Conservation (phyloP, 1,140 invertebrate genomes). For the Brachionus rotundiformis region DNA sequence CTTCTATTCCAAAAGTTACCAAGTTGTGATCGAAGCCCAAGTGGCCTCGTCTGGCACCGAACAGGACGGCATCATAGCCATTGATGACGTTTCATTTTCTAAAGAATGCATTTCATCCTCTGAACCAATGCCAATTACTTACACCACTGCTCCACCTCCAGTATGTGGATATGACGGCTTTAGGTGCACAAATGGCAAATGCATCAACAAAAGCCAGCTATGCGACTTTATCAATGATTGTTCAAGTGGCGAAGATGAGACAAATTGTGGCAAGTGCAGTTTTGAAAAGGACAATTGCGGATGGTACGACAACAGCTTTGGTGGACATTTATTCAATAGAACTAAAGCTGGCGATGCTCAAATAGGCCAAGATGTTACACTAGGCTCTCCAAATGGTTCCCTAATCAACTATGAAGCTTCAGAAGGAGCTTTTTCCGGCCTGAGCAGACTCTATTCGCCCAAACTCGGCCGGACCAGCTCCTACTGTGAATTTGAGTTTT, state of each 20-base stretch:
- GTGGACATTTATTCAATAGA: conserved; percentile 56
- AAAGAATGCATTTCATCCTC: conserved; percentile 54
- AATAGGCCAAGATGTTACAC: conserved; percentile 52
- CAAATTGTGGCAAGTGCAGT: conserved; percentile 59
- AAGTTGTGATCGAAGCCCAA: conserved; percentile 1
- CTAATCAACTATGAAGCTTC: conserved; percentile 53
- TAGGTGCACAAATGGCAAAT: conserved; percentile 54
- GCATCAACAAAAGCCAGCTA: conserved; percentile 55
- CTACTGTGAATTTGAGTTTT: conserved; percentile 65
- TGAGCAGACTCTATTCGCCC: conserved; percentile 52
- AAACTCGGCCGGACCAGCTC: conserved; percentile 14
- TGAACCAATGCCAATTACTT: neutral
- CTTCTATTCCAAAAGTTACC: neutral
- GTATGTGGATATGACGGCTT: conserved; percentile 56
- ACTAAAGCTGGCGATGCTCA: conserved; percentile 52
- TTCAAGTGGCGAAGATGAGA: conserved; percentile 58
- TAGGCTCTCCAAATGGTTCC: conserved; percentile 43
- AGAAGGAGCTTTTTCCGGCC: neutral
- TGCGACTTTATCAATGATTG: conserved; percentile 60
- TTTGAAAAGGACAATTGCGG: conserved; percentile 56
- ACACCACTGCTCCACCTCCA: conserved; percentile 54
- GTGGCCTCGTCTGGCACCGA: conserved; percentile 55
- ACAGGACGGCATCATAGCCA: conserved; percentile 59
- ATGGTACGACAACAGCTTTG: conserved; percentile 53
- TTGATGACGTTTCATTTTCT: conserved; percentile 62